phyloP scores from a whole-genome alignment of 2,888 invertebrate species.

The Synanthedon andrenaeformis region DNA sequence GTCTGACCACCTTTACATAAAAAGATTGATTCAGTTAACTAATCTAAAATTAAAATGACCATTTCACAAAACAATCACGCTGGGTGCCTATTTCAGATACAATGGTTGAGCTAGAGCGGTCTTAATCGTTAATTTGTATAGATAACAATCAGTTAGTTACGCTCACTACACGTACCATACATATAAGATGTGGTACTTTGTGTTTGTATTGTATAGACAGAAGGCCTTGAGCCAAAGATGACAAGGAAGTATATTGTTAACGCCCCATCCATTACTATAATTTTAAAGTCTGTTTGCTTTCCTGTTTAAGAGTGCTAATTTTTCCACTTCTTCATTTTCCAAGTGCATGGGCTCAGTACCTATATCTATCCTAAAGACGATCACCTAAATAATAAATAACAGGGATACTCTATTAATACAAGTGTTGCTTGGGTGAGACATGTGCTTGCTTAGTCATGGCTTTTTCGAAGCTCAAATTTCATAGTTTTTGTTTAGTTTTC shows the following conservation, averaged over 20 bases:
- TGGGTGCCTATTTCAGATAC: neutral
- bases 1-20: too few relatives aligned
- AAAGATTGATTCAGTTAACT: neutral
- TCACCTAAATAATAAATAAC: too few relatives aligned
- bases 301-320: too few relatives aligned
- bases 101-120: neutral
- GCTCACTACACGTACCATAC: neutral
- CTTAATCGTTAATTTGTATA: slow-evolving; percentile 3
- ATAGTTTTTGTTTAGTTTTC: too few relatives aligned
- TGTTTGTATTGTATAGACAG: neutral
- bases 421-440: too few relatives aligned
- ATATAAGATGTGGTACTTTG: neutral
- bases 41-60: neutral
- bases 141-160: slow-evolving; percentile 4
- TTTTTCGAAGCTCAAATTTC: too few relatives aligned
- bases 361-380: too few relatives aligned
- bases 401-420: too few relatives aligned
- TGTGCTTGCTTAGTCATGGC: too few relatives aligned
- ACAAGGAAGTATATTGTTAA: slow-evolving; percentile 10
- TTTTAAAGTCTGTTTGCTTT: too few relatives aligned
- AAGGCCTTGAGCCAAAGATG: slow-evolving; percentile 16
- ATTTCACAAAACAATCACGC: neutral
- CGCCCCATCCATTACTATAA: neutral
- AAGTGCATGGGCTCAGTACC: too few relatives aligned
- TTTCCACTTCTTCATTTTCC: too few relatives aligned